phyloP scores from a whole-genome alignment of 2,888 invertebrate species.

The Pristionchus arcanus region DNA sequence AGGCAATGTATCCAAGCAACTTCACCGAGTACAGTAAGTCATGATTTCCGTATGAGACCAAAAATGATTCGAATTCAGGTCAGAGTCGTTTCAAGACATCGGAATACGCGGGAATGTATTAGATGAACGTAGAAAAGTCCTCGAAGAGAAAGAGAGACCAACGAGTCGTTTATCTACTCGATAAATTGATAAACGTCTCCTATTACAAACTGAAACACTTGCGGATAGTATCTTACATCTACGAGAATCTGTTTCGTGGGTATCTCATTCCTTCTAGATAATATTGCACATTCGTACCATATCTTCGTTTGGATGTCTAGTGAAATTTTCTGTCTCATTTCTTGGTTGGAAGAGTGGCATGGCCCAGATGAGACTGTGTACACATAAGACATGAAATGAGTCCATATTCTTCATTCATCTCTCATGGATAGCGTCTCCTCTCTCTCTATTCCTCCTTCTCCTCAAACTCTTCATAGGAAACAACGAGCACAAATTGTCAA shows the following conservation, averaged over 20 bases:
- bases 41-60: neutral
- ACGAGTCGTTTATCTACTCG: slow-evolving; percentile 24
- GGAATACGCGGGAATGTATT: slow-evolving; percentile 13
- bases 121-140: neutral
- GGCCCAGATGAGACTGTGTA: neutral
- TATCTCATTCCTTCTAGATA: too few relatives aligned
- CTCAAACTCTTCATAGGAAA: neutral
- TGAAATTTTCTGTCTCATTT: neutral
- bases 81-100: slow-evolving; percentile 33
- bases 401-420: neutral
- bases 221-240: too few relatives aligned
- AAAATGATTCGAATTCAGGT: neutral
- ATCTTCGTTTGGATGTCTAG: too few relatives aligned
- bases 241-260: too few relatives aligned
- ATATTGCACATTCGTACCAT: too few relatives aligned
- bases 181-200: slow-evolving; percentile 23
- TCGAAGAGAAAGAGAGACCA: neutral
- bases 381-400: neutral
- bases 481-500: slow-evolving; percentile 23
- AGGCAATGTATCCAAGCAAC: neutral
- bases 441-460: slow-evolving; percentile 1
- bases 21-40: slow-evolving; percentile 29
- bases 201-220: neutral
- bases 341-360: neutral
- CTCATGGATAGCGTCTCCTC: neutral